Evolutionary conservation across 2,888 invertebrate genomes (phyloP).

Genomic region (Ophion ellenae): DNA sequence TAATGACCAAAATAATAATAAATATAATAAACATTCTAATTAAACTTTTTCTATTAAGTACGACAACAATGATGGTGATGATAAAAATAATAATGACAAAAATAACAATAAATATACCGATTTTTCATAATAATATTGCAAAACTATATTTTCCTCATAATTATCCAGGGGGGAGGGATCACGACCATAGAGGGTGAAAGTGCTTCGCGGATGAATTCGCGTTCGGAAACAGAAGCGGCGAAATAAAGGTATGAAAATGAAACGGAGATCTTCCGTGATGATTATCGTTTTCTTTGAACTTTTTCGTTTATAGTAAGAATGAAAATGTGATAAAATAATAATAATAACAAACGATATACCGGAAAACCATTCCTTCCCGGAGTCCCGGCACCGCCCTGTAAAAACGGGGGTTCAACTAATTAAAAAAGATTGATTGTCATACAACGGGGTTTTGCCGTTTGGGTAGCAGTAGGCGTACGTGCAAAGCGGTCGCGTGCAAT

Average conservation of each 20-base stretch:
- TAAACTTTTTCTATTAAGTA: not conserved
- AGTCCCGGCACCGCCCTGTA: slow-evolving; percentile 91
- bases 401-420: slow-evolving; percentile 82
- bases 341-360: slow-evolving; percentile 88
- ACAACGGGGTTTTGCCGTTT: slow-evolving; percentile 56
- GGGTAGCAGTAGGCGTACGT: slow-evolving; percentile 34
- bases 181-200: not conserved
- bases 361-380: slow-evolving; percentile 96
- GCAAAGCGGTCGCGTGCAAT: slow-evolving; percentile 52
- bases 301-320: slow-evolving; percentile 33
- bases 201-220: not conserved
- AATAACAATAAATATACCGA: not conserved
- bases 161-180: not conserved
- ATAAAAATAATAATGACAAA: not conserved
- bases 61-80: not conserved
- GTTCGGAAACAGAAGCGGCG: not conserved
- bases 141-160: not conserved
- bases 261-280: slow-evolving; percentile 20
- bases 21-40: not conserved
- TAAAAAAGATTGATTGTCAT: slow-evolving; percentile 74
- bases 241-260: slow-evolving; percentile 29
- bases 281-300: not conserved
- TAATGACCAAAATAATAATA: not conserved
- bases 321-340: slow-evolving; percentile 74
- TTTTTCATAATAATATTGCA: not conserved